A percentile compares a stretch with the other conserved stretches of the same genome.
phyloP scores from a whole-genome alignment of 2,113 vertebrate genomes.

The Melanerpes formicivorus region DNA sequence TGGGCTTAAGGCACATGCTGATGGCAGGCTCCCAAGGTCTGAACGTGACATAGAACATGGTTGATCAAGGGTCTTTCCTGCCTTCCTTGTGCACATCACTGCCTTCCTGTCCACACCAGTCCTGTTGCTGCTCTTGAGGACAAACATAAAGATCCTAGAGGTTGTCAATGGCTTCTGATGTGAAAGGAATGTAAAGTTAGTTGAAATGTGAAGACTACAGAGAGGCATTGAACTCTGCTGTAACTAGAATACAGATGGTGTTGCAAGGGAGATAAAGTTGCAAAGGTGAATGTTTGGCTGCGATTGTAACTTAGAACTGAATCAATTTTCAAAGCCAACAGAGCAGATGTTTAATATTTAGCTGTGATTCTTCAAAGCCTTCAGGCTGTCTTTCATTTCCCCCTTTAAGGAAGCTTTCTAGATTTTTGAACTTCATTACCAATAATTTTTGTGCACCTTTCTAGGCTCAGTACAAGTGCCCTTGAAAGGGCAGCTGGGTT shows the following conservation, averaged over 20 bases:
- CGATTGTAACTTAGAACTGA: neutral
- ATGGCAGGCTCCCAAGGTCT: neutral
- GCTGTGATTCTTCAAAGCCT: neutral
- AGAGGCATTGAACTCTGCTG: neutral
- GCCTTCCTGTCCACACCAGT: neutral
- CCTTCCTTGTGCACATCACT: neutral
- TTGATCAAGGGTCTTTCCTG: neutral
- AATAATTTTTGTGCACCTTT: conserved; percentile 27
- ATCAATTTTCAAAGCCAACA: neutral
- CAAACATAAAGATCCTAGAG: neutral
- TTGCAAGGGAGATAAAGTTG: neutral
- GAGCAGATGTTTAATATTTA: neutral
- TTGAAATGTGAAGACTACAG: neutral
- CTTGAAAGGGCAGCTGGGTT: conserved; percentile 42
- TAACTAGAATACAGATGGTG: neutral
- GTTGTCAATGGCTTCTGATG: neutral
- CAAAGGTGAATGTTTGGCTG: neutral
- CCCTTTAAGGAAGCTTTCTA: neutral
- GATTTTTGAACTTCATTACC: neutral
- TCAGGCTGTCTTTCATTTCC: neutral
- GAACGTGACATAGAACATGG: neutral
- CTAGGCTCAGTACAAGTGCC: conserved; percentile 16
- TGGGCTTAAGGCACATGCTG: neutral
- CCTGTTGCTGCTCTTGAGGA: neutral
- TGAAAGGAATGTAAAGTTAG: neutral